Conservation (phyloP, 2,797 vertebrate species). For the Taenioides sp. region DNA sequence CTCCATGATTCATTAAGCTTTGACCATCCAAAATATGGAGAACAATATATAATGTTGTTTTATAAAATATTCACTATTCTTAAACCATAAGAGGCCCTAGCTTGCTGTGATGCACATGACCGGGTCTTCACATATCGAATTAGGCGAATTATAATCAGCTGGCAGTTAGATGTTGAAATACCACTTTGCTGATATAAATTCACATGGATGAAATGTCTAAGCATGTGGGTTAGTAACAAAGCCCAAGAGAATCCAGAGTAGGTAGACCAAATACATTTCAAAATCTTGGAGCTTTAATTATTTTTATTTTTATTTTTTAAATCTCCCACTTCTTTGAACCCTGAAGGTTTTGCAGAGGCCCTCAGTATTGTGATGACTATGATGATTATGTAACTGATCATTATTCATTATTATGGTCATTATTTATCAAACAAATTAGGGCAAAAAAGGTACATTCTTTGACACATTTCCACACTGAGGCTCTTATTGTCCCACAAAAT, state of each 20-base stretch:
- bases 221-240: background rate
- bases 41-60: background rate
- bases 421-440: slow-evolving; percentile 51
- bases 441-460: slow-evolving; percentile 51
- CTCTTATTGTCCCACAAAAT: slow-evolving; percentile 33
- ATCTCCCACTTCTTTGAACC: background rate
- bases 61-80: no score
- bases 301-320: no score
- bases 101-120: no score
- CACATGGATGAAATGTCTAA: background rate
- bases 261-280: no score
- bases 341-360: background rate
- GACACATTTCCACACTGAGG: slow-evolving; percentile 47
- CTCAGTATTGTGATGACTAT: background rate
- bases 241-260: background rate
- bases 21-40: background rate
- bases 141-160: background rate
- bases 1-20: background rate
- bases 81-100: no score
- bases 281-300: background rate
- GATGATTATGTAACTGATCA: slow-evolving; percentile 28
- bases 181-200: background rate
- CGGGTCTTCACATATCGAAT: background rate
- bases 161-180: background rate
- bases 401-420: no score